Percentiles rank a stretch among this genome's conserved stretches.
These are phyloP conservation scores for Alviniconcha marisindica DNA, from an alignment of 1,140 invertebrate genomes.

Conservation along the genomic window DNA sequence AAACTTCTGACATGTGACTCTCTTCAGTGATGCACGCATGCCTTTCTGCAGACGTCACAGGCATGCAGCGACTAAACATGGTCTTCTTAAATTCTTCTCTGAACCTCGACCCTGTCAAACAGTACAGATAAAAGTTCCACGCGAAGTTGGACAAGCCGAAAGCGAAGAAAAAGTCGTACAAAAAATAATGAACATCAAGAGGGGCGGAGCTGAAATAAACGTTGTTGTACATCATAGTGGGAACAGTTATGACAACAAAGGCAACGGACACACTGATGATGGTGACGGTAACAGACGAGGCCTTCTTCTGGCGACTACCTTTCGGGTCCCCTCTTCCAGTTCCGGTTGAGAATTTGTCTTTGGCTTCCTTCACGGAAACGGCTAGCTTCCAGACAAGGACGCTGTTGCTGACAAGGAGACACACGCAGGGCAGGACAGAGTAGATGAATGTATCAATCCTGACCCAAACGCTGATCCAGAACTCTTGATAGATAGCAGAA, in stretches of 20 bases:
- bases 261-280: conserved; percentile 51
- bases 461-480: conserved; percentile 44
- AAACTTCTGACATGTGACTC: no score
- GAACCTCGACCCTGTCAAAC: conserved; percentile 23
- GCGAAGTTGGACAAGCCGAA: background rate
- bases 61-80: background rate
- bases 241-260: conserved; percentile 49
- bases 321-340: background rate
- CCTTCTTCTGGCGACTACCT: conserved; percentile 21
- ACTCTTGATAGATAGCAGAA: conserved; percentile 23
- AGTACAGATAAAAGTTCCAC: conserved; percentile 21
- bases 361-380: background rate
- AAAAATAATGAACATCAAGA: background rate
- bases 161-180: background rate
- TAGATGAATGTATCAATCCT: conserved; percentile 48
- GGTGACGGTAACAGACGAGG: conserved; percentile 44
- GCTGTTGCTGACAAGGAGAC: background rate
- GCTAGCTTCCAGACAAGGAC: background rate
- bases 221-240: conserved; percentile 15
- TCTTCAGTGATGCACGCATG: no score
- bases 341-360: no score
- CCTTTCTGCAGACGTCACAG: no score
- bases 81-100: conserved; percentile 13
- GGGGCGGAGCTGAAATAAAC: background rate
- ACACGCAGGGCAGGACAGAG: background rate